phyloP scores from a whole-genome alignment of 2,113 vertebrate genomes.

The Piprites chloris region DNA sequence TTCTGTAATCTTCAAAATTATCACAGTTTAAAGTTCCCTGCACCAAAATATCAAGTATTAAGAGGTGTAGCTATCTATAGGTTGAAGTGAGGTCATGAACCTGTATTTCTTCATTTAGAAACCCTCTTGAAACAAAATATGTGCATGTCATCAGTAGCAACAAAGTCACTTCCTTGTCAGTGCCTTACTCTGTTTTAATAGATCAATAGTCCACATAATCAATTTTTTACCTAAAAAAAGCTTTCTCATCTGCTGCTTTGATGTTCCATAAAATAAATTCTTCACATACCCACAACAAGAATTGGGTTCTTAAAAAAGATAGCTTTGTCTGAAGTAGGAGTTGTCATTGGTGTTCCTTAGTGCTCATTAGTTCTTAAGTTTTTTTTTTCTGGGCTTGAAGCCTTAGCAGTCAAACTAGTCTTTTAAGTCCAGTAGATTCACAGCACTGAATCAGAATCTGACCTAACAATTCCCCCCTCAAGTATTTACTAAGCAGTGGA shows the following conservation, averaged over 20 bases:
- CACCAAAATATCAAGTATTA: background rate
- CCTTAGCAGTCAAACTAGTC: background rate
- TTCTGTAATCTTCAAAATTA: background rate
- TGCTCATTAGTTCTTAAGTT: background rate
- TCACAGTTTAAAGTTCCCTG: background rate
- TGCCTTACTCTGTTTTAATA: background rate
- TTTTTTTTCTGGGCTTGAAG: background rate
- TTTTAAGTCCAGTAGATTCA: background rate
- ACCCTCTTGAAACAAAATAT: background rate
- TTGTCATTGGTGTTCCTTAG: background rate
- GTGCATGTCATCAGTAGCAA: background rate
- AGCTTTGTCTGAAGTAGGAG: background rate
- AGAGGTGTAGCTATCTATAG: background rate
- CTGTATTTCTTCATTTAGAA: background rate
- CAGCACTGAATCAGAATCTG: background rate
- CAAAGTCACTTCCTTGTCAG: background rate
- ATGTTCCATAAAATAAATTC: background rate
- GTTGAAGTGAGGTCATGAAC: background rate
- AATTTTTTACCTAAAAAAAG: background rate
- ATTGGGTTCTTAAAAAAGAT: background rate
- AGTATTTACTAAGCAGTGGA: background rate
- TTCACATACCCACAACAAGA: background rate
- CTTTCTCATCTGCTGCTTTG: background rate
- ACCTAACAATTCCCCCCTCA: background rate
- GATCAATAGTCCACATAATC: rapidly evolving